Evolutionary conservation across 2,888 invertebrate species (phyloP).

Genomic region (Copidosoma aretas): DNA sequence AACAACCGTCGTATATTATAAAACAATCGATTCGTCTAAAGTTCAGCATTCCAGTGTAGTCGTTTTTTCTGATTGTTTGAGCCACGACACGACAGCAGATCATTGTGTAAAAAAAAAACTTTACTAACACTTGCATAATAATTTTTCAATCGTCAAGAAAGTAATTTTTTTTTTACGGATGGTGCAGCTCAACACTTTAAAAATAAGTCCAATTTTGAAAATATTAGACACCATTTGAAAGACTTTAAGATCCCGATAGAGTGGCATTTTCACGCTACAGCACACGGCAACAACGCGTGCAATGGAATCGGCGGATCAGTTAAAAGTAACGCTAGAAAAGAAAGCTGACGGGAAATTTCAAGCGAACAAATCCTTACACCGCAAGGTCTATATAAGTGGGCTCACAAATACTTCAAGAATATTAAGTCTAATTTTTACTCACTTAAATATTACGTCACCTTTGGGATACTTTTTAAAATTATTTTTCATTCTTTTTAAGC

Average conservation of each 20-base stretch:
- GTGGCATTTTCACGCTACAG: background rate
- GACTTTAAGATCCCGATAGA: background rate
- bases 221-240: background rate
- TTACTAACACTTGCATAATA: background rate
- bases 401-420: no score
- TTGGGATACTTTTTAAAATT: no score
- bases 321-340: background rate
- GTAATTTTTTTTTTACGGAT: background rate
- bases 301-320: background rate
- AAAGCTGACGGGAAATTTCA: background rate
- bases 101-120: background rate
- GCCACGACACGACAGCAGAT: background rate
- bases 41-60: background rate
- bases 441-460: no score
- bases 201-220: background rate
- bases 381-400: no score
- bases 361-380: background rate
- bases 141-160: background rate
- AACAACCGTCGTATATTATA: background rate
- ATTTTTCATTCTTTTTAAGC: no score
- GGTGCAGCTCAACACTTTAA: background rate
- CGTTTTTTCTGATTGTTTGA: background rate
- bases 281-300: conserved; percentile 3
- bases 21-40: background rate
- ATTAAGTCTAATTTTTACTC: no score